Evolutionary conservation across 2,888 invertebrate genomes (phyloP).

Genomic region (Copidosoma aretas): DNA sequence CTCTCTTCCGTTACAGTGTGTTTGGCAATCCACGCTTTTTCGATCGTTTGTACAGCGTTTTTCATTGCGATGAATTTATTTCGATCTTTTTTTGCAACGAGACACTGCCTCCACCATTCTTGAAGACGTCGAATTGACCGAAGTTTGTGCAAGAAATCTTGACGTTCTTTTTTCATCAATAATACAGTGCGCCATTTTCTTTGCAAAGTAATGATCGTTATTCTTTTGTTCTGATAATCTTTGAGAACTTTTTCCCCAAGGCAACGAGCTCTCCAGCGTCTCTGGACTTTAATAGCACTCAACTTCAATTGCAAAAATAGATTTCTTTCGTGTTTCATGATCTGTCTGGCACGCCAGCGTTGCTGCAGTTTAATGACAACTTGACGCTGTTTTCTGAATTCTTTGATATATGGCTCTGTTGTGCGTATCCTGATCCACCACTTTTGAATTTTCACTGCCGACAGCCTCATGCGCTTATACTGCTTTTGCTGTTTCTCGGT

Average conservation of each 20-base stretch:
- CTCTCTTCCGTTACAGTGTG: constrained; percentile 60
- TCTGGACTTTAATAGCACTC: constrained; percentile 64
- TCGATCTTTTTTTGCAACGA: constrained; percentile 59
- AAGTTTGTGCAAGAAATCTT: constrained; percentile 55
- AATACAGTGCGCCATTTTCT: constrained; percentile 58
- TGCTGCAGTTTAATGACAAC: constrained; percentile 64
- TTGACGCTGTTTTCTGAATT: constrained; percentile 48
- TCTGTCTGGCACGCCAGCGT: constrained; percentile 61
- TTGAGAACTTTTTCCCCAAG: constrained; percentile 50
- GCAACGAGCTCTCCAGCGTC: constrained; percentile 60
- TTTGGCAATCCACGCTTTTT: constrained; percentile 54
- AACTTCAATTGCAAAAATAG: constrained; percentile 60
- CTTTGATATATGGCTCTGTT: constrained; percentile 48
- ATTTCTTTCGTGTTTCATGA: constrained; percentile 59
- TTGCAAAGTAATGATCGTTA: constrained; percentile 52
- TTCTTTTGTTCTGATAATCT: constrained; percentile 52
- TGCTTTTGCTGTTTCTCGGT: constrained; percentile 49
- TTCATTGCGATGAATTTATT: constrained; percentile 57
- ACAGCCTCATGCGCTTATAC: constrained; percentile 43
- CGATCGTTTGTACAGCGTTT: constrained; percentile 52
- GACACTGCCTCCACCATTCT: constrained; percentile 61
- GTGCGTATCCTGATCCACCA: constrained; percentile 63
- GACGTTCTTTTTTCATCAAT: constrained; percentile 59
- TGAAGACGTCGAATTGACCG: constrained; percentile 59
- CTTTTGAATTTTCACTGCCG: constrained; percentile 64